Conservation (phyloP, 2,113 vertebrate genomes). For the Salminus brasiliensis region DNA sequence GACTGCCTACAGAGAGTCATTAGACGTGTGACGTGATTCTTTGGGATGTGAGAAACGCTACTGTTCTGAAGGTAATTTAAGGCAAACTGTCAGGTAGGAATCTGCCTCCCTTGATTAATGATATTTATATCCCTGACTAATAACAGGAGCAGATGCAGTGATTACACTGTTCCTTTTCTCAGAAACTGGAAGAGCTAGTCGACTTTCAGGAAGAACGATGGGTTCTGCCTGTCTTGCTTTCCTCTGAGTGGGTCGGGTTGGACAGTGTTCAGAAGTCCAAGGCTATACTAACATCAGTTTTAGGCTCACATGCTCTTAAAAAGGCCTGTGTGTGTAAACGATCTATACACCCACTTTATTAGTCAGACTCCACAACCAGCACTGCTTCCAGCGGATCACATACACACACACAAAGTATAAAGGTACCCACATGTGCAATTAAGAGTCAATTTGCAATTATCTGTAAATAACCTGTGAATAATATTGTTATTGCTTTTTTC, state of each 20-base stretch:
- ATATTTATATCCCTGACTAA: conserved; percentile 32
- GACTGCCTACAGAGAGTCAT: background rate
- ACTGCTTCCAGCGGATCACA: too few relatives aligned
- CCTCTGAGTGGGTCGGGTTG: too few relatives aligned
- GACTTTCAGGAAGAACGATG: too few relatives aligned
- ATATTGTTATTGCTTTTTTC: too few relatives aligned
- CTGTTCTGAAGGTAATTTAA: background rate
- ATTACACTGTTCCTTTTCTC: background rate
- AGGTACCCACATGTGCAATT: too few relatives aligned
- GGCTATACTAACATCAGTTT: background rate
- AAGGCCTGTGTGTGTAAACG: too few relatives aligned
- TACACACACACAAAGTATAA: too few relatives aligned
- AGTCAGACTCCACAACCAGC: too few relatives aligned
- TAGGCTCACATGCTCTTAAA: too few relatives aligned
- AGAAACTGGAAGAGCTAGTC: background rate
- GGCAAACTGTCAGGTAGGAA: background rate
- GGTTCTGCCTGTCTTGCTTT: background rate
- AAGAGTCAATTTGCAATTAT: too few relatives aligned
- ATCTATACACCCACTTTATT: too few relatives aligned
- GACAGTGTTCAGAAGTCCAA: background rate
- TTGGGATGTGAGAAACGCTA: background rate
- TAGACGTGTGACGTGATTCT: background rate
- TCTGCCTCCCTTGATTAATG: conserved; percentile 30
- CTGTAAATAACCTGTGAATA: too few relatives aligned
- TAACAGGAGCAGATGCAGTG: background rate